Conservation (phyloP, 2,888 invertebrate genomes). For the Agrotis puta region DNA sequence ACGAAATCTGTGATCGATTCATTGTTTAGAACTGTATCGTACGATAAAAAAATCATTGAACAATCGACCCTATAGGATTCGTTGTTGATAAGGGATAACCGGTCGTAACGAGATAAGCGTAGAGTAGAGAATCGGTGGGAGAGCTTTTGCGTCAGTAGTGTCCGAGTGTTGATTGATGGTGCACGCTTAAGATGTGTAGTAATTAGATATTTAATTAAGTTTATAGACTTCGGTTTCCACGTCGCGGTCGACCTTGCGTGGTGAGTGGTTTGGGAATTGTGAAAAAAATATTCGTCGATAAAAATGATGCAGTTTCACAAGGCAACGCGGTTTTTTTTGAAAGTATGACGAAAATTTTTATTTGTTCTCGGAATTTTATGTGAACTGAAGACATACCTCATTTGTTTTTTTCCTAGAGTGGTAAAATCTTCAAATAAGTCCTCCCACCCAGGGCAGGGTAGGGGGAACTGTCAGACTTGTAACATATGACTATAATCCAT, state of each 20-base stretch:
- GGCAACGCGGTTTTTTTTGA: too few species aligned
- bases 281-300: too few species aligned
- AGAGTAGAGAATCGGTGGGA: slow-evolving; percentile 10
- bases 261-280: slow-evolving; percentile 48
- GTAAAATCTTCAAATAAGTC: too few species aligned
- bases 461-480: too few species aligned
- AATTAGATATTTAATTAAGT: slow-evolving; percentile 32
- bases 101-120: slow-evolving; percentile 25
- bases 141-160: slow-evolving; percentile 50
- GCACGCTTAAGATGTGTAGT: slow-evolving; percentile 47
- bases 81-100: slow-evolving; percentile 41
- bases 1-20: slow-evolving; percentile 17
- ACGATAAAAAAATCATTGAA: slow-evolving; percentile 39
- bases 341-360: too few species aligned
- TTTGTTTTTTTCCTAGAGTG: too few species aligned
- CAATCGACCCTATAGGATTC: slow-evolving; percentile 30
- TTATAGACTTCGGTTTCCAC: slow-evolving; percentile 10
- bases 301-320: too few species aligned
- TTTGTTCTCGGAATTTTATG: too few species aligned
- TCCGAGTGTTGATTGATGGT: slow-evolving; percentile 35
- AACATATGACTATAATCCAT: too few species aligned
- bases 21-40: slow-evolving; percentile 29
- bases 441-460: too few species aligned
- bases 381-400: too few species aligned
- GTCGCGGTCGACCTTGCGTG: slow-evolving; percentile 31